A percentile compares a stretch with the other conserved stretches of the same genome.
These are phyloP conservation scores for Drosophila colorata DNA, from an alignment of 2,888 invertebrate genomes.

Conservation along the genomic window DNA sequence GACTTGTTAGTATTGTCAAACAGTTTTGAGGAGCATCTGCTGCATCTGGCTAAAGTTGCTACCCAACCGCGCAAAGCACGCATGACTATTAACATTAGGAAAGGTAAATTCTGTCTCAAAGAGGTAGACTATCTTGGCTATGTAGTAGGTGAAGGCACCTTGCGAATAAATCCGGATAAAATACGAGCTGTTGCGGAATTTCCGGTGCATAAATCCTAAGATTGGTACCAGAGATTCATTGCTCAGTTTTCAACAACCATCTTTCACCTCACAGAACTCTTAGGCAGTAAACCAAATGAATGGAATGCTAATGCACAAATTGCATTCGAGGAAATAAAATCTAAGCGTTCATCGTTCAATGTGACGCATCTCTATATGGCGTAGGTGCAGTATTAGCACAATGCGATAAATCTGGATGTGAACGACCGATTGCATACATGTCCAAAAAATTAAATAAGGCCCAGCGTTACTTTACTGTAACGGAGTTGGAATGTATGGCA, in stretches of 20 bases:
- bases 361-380: slow-evolving; percentile 13
- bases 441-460: no score
- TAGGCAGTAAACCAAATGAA: slow-evolving; percentile 3
- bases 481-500: no score
- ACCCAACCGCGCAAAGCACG: no score
- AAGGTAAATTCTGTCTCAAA: slow-evolving; percentile 19
- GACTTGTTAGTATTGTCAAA: no score
- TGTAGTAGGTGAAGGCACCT: no score
- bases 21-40: no score
- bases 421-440: no score
- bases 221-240: slow-evolving; percentile 21
- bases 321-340: slow-evolving; percentile 1
- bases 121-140: no score
- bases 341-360: slow-evolving; percentile 7
- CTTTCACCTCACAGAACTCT: slow-evolving; percentile 8
- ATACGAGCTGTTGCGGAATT: neutral
- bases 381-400: slow-evolving; percentile 7
- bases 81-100: slow-evolving; percentile 5
- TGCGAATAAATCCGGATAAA: slow-evolving; percentile 1
- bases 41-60: no score
- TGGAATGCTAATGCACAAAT: slow-evolving; percentile 14
- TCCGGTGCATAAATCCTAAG: slow-evolving; percentile 14
- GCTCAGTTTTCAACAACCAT: slow-evolving; percentile 1
- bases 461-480: no score
- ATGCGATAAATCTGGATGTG: neutral